These are phyloP conservation scores for Alca torda DNA, from an alignment of 2,797 vertebrate genomes.

Conservation along the genomic window DNA sequence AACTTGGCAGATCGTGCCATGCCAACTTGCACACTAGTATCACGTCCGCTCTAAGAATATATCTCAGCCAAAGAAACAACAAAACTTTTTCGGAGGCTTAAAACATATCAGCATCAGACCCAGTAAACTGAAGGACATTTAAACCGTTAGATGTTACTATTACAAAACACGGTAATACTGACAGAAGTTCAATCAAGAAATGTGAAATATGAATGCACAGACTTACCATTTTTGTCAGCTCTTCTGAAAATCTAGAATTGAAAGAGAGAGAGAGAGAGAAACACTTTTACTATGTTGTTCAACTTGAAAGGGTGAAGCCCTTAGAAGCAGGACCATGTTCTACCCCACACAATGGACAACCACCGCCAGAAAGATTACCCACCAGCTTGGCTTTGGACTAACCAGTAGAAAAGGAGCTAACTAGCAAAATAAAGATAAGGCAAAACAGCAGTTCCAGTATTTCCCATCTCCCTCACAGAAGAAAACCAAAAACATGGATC, in stretches of 20 bases:
- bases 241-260: constrained; percentile 72
- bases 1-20: background rate
- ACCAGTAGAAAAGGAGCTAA: background rate
- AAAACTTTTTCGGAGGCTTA: background rate
- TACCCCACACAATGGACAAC: background rate
- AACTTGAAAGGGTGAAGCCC: background rate
- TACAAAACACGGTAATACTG: background rate
- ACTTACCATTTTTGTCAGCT: constrained; percentile 75
- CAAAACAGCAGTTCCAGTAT: background rate
- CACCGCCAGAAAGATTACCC: fast-evolving
- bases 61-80: background rate
- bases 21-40: background rate
- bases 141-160: background rate
- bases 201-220: background rate
- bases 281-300: background rate
- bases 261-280: constrained; percentile 61
- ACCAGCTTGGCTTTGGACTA: background rate
- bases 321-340: fast-evolving
- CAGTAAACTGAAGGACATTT: background rate
- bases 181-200: background rate
- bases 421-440: background rate
- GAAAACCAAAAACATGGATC: background rate
- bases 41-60: background rate
- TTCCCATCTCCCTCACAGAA: background rate
- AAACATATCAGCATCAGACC: fast-evolving